Evolutionary conservation across 2,888 invertebrate genomes (phyloP).

Genomic region (Zele albiditarsus): DNA sequence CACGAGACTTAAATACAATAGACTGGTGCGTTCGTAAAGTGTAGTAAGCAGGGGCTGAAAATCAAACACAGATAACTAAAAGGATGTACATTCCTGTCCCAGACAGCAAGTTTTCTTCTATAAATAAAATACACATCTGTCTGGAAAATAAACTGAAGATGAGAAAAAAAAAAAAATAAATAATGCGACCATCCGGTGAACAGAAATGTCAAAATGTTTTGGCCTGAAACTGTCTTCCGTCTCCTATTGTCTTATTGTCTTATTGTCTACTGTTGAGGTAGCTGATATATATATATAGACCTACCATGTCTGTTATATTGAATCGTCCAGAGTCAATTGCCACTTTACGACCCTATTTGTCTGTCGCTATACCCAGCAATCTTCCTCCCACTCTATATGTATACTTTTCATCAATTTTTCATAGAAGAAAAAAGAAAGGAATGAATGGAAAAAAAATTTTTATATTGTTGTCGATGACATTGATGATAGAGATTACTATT

Average conservation of each 20-base stretch:
- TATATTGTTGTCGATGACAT: no score
- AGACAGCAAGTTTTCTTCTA: background rate
- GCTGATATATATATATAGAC: background rate
- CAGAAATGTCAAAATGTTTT: constrained; percentile 1
- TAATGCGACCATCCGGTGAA: background rate
- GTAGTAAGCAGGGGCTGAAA: no score
- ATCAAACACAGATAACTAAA: no score
- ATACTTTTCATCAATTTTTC: constrained; percentile 11
- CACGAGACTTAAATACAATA: no score
- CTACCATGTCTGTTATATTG: constrained; percentile 9
- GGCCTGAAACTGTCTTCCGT: background rate
- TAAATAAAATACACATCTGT: no score
- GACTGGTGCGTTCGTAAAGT: no score
- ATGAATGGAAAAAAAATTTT: no score
- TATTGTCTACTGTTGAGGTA: background rate
- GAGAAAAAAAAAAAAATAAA: background rate
- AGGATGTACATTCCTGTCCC: background rate
- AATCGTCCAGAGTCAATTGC: constrained; percentile 16
- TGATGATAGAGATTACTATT: background rate
- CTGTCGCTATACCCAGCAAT: constrained; percentile 5
- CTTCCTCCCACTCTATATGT: background rate
- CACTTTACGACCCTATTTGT: constrained; percentile 26
- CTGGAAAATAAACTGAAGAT: background rate
- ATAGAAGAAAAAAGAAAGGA: background rate
- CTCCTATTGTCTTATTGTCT: background rate